Evolutionary conservation across 2,113 vertebrate species (phyloP).

Genomic region (Cyanistes caeruleus): DNA sequence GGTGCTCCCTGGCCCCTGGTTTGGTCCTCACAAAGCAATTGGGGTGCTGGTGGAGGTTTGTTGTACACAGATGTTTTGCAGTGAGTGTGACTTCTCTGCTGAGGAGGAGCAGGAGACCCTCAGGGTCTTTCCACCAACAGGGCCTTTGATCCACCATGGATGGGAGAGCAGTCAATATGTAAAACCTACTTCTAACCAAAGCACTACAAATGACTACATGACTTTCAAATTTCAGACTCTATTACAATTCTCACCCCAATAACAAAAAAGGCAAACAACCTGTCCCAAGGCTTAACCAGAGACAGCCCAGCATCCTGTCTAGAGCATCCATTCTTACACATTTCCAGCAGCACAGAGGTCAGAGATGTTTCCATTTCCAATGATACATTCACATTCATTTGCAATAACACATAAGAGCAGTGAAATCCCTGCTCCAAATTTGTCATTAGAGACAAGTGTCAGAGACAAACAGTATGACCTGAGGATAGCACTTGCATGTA

Average conservation of each 20-base stretch:
- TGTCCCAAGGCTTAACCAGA: not conserved
- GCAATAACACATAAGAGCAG: not conserved
- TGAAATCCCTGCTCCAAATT: not conserved
- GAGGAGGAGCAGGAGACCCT: not conserved
- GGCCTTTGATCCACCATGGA: not conserved
- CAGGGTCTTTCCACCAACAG: not conserved
- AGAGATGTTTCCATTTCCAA: not conserved
- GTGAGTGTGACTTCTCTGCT: not conserved
- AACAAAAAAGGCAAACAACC: not conserved
- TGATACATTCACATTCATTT: not conserved
- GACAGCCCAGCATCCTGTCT: not conserved
- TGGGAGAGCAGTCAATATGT: too few species aligned
- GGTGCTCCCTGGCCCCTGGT: too few species aligned
- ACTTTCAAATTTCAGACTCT: not conserved
- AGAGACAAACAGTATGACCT: too few species aligned
- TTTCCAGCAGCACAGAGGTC: not conserved
- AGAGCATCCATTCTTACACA: not conserved
- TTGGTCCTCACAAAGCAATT: not conserved
- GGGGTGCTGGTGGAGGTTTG: not conserved
- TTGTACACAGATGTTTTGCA: not conserved
- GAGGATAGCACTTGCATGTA: too few species aligned
- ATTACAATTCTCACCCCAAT: not conserved
- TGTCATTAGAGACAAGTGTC: not conserved
- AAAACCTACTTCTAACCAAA: not conserved
- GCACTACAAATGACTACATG: not conserved